Conservation (phyloP, 2,888 invertebrate species). For the Tricholauxania praeusta region DNA sequence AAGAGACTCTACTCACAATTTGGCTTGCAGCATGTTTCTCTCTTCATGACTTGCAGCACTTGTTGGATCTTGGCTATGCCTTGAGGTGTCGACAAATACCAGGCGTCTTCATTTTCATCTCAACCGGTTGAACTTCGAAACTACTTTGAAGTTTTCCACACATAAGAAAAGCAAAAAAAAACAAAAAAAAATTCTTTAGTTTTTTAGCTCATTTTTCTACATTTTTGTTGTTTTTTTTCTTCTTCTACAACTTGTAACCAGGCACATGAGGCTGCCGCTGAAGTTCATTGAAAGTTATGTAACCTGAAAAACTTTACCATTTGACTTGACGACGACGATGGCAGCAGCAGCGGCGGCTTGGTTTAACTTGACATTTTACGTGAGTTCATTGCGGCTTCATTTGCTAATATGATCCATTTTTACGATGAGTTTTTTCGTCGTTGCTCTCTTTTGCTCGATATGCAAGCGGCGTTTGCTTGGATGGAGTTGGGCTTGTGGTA, state of each 20-base stretch:
- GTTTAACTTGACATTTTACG: constrained; percentile 11
- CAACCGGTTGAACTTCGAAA: too few species aligned
- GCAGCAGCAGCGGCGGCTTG: neutral
- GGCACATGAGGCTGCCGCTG: neutral
- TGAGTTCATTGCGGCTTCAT: constrained; percentile 6
- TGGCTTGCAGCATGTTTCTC: too few species aligned
- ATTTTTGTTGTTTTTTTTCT: neutral
- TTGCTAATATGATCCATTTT: constrained; percentile 6
- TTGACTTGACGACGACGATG: neutral
- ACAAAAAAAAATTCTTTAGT: neutral
- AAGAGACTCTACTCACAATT: too few species aligned
- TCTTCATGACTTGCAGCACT: too few species aligned
- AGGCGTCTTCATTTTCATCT: too few species aligned
- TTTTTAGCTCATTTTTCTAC: neutral
- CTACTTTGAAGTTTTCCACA: too few species aligned
- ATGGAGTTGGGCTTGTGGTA: neutral
- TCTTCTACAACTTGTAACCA: neutral
- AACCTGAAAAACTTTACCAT: constrained; percentile 16
- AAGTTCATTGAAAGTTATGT: constrained; percentile 1
- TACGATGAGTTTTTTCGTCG: too few species aligned
- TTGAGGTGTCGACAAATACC: too few species aligned
- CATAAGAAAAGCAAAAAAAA: too few species aligned
- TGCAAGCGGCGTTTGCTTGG: neutral
- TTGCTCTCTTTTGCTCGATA: too few species aligned
- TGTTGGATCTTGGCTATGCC: too few species aligned